These are phyloP conservation scores for Vandiemenella viatica DNA, from an alignment of 2,888 invertebrate species.

Conservation along the genomic window DNA sequence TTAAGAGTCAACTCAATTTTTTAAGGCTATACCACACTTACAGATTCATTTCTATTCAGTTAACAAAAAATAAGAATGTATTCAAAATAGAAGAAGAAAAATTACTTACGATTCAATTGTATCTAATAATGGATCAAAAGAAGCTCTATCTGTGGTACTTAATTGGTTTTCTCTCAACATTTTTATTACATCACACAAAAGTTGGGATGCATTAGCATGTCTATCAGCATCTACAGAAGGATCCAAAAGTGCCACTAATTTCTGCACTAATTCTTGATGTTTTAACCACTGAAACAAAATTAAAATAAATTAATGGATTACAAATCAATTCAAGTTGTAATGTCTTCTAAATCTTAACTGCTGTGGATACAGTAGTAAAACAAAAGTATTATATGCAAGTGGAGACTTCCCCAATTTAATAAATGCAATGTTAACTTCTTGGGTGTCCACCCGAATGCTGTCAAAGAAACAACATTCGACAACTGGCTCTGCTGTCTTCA, in stretches of 20 bases:
- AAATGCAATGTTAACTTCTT: too few species aligned
- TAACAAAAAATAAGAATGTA: too few species aligned
- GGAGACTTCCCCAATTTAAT: neutral
- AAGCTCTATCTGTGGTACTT: constrained; percentile 40
- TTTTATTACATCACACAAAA: constrained; percentile 72
- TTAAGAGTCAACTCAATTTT: too few species aligned
- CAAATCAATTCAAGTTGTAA: neutral
- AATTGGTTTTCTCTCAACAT: constrained; percentile 43
- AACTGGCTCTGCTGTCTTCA: too few species aligned
- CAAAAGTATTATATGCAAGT: constrained; percentile 1
- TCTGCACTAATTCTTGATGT: constrained; percentile 72
- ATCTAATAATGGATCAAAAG: constrained; percentile 55
- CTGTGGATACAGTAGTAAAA: neutral
- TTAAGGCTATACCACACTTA: too few species aligned
- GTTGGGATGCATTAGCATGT: constrained; percentile 74
- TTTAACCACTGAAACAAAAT: constrained; percentile 63
- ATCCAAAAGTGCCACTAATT: constrained; percentile 49
- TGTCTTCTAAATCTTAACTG: neutral
- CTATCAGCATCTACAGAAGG: constrained; percentile 54
- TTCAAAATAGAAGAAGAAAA: neutral
- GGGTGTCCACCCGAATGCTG: too few species aligned
- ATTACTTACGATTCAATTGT: constrained; percentile 54
- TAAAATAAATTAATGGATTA: constrained; percentile 11
- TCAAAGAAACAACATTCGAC: too few species aligned
- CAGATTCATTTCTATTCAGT: too few species aligned